A percentile compares a stretch with the other conserved stretches of the same genome.
These are phyloP conservation scores for Embiotoca jacksoni DNA, from an alignment of 2,113 vertebrate genomes.

Conservation along the genomic window DNA sequence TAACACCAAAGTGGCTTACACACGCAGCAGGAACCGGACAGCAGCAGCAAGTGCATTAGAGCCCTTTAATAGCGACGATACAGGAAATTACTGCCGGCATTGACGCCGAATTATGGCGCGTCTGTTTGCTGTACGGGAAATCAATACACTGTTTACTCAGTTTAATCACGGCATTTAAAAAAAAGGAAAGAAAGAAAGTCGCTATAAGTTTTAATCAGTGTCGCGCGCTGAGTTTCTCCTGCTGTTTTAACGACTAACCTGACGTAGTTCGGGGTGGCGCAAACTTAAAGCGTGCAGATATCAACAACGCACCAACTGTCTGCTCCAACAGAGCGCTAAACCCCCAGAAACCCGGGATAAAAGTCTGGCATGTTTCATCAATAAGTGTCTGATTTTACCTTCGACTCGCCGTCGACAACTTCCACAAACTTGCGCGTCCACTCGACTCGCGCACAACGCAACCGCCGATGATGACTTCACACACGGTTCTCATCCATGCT, in stretches of 20 bases:
- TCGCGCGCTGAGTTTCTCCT: background rate
- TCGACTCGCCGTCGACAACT: constrained; percentile 14
- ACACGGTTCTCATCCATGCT: background rate
- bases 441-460: background rate
- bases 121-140: background rate
- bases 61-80: background rate
- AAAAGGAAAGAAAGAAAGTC: no score
- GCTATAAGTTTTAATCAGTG: background rate
- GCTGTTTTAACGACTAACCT: background rate
- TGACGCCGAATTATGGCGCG: background rate
- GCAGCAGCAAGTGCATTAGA: constrained; percentile 15
- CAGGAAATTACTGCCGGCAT: background rate
- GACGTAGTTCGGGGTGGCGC: background rate
- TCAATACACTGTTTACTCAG: background rate
- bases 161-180: background rate
- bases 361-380: background rate
- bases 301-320: background rate
- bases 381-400: constrained; percentile 54
- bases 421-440: constrained; percentile 26
- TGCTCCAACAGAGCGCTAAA: background rate
- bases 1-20: background rate
- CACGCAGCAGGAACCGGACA: background rate
- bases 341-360: fast-evolving
- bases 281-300: background rate
- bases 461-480: background rate